Evolutionary conservation across 1,140 invertebrate genomes (phyloP), one percentile per base, ranked within the genome.

Genomic region (Matsumurasca onukii): DNA sequence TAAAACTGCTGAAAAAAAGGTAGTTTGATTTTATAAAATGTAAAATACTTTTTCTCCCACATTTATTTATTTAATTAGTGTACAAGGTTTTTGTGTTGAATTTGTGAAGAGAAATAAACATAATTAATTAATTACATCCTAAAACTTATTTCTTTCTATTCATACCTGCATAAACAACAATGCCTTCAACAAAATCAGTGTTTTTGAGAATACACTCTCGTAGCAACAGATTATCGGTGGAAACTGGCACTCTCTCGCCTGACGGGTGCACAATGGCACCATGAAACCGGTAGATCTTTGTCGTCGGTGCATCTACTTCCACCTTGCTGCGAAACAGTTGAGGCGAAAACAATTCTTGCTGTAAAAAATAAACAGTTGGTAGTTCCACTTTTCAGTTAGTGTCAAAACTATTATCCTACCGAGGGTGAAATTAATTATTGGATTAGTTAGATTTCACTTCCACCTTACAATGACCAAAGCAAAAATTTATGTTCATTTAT

Each of bases 141-240:
- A 45, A 45, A 45, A 45, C 34, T 45, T 45, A 45, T 17, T 45
- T 9, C 9, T 45, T 12, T 45, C 13, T 3, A 65, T 39, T 72
- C 72, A 80, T 79, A 90, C 90, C 95, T 69, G 97, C 94, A 85
- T 98, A 99, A 30, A 99, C 91, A 45, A 98, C 95, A 74, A 99
- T 91, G 67, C 97, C 97, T 79, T 99, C 97, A 45, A 98, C 87
- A 79, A 89, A 98, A 75, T 93, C 90, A 0, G 92, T 91, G 78
- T 99, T 98, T 80, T 97, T 96, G 48, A 99, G 84, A 70, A 94
- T 85, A 81, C 96, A 98, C 76, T 97, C 97, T 76, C 97, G 84
- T 39, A 99, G 84, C 68, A 99, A 82, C 70, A 99, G 85, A 85
- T 98, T 97, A 73, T 98, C 94, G 70, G 94, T 97, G 68, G 87